These are phyloP conservation scores for Artemia franciscana DNA, from an alignment of 1,140 invertebrate species.

Conservation along the genomic window DNA sequence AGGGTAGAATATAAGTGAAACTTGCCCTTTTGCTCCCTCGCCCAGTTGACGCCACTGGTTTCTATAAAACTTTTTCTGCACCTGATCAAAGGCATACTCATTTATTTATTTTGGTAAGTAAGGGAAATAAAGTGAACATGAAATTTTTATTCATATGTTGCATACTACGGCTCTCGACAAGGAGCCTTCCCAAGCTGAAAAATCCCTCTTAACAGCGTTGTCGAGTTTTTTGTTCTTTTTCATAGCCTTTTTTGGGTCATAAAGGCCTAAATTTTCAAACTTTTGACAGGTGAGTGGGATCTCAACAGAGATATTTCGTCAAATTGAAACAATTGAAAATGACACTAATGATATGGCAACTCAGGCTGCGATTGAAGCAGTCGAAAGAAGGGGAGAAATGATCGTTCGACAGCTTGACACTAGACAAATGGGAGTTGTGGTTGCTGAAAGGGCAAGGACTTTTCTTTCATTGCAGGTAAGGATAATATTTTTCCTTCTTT, in stretches of 20 bases:
- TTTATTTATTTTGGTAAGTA: no score
- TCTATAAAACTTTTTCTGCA: no score
- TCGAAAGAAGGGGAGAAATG: conserved; percentile 79
- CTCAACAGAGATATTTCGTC: conserved; percentile 80
- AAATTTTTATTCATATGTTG: neutral
- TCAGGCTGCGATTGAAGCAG: conserved; percentile 65
- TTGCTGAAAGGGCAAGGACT: conserved; percentile 54
- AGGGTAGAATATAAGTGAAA: no score
- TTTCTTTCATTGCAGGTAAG: conserved; percentile 45
- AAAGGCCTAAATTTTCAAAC: no score
- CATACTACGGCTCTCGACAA: neutral
- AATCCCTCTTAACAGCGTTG: neutral
- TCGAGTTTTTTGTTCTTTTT: no score
- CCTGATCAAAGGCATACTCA: no score
- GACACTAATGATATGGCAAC: conserved; percentile 66
- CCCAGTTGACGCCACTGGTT: no score
- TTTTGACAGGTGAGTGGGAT: conserved; percentile 59
- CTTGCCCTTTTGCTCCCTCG: no score
- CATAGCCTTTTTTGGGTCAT: no score
- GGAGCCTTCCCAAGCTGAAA: neutral
- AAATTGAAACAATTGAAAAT: conserved; percentile 84
- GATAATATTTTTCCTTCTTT: no score
- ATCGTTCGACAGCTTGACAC: conserved; percentile 70
- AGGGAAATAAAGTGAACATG: no score
- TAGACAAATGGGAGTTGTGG: conserved; percentile 52